Conservation (phyloP, 2,113 vertebrate species). For the Cricetomys ansorgei region DNA sequence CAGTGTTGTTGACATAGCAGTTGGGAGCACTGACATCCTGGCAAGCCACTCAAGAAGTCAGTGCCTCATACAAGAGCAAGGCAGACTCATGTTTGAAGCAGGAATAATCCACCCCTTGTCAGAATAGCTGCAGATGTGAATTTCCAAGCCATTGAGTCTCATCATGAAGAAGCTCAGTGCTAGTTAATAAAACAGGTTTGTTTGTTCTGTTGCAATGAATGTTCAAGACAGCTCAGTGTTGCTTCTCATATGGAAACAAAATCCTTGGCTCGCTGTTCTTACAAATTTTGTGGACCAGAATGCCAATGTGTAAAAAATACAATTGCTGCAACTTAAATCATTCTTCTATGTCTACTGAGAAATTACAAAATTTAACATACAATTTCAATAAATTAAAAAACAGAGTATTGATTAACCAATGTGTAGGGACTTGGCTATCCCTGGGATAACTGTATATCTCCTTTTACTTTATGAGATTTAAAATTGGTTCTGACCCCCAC, state of each 20-base stretch:
- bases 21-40: too few relatives aligned
- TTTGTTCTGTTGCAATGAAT: background rate
- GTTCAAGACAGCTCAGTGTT: background rate
- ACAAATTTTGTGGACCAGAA: background rate
- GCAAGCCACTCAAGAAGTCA: background rate
- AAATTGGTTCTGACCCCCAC: slow-evolving; percentile 12
- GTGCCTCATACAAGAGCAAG: background rate
- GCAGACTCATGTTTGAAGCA: background rate
- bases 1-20: background rate
- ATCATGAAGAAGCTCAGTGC: background rate
- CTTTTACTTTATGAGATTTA: slow-evolving; percentile 13
- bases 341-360: slow-evolving; percentile 1
- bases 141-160: background rate
- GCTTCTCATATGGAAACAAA: background rate
- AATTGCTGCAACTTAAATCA: background rate
- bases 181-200: background rate
- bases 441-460: background rate
- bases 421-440: background rate
- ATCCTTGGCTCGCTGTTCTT: background rate
- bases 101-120: background rate
- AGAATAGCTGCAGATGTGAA: background rate
- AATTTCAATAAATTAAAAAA: background rate
- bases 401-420: background rate
- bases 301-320: background rate
- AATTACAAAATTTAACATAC: background rate